Conservation (phyloP, 2,797 vertebrate genomes). For the Tauraco hartlaubi region DNA sequence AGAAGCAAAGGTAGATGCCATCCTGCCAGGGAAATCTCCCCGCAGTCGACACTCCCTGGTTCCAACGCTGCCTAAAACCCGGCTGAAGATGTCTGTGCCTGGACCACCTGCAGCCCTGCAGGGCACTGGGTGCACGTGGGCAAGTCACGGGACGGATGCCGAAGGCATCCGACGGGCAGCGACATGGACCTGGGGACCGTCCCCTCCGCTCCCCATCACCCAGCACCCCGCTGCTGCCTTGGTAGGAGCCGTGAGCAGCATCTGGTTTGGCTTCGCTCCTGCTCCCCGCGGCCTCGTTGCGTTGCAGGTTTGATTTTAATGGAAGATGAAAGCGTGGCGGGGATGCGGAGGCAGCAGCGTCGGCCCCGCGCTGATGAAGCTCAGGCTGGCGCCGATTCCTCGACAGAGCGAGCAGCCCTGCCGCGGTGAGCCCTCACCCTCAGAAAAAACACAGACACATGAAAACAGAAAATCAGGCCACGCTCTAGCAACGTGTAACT, state of each 20-base stretch:
- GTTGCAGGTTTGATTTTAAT: not conserved
- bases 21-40: not conserved
- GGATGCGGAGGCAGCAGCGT: fast-evolving
- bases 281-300: not conserved
- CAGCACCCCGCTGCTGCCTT: not conserved
- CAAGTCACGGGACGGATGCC: fast-evolving
- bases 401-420: fast-evolving
- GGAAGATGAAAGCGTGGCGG: not conserved
- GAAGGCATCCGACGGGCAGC: fast-evolving
- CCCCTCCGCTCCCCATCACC: not conserved
- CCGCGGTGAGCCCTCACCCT: not conserved
- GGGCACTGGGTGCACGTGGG: not conserved
- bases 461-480: not conserved
- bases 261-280: not conserved
- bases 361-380: not conserved
- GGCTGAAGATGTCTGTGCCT: not conserved
- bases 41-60: fast-evolving
- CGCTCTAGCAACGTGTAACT: not conserved
- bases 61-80: not conserved
- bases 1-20: fast-evolving
- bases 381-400: not conserved
- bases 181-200: fast-evolving
- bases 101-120: not conserved
- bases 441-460: not conserved
- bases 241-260: not conserved